phyloP scores from a whole-genome alignment of 2,888 invertebrate genomes.

The Erannis defoliaria region DNA sequence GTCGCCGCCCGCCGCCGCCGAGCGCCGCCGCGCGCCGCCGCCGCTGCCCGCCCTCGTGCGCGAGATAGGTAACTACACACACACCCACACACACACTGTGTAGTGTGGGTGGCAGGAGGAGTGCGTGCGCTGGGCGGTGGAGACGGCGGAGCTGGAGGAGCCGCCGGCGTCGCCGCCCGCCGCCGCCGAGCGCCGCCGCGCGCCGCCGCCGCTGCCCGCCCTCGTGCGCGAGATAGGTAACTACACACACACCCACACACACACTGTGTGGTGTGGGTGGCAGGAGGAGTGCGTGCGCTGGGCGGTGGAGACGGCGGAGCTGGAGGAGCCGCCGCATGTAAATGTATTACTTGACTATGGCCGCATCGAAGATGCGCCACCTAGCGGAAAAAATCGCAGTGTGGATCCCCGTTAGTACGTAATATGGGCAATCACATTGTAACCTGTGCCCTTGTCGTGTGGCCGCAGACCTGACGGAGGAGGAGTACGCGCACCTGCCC shows the following conservation, averaged over 20 bases:
- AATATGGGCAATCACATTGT: too few species aligned
- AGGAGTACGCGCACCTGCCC: conserved; percentile 58
- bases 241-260: too few species aligned
- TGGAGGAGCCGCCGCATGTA: too few species aligned
- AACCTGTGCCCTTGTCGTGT: too few species aligned
- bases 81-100: too few species aligned
- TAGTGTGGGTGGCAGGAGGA: conserved; percentile 65
- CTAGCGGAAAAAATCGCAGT: too few species aligned
- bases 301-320: neutral
- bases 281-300: too few species aligned
- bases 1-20: conserved; percentile 21
- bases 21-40: conserved; percentile 31
- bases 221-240: conserved; percentile 36
- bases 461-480: conserved; percentile 41
- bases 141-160: conserved; percentile 17
- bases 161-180: conserved; percentile 23
- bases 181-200: conserved; percentile 27
- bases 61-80: conserved; percentile 28
- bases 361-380: too few species aligned
- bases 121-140: conserved; percentile 61
- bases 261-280: too few species aligned
- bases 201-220: conserved; percentile 29
- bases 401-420: too few species aligned
- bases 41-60: conserved; percentile 28
- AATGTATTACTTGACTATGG: too few species aligned